A percentile compares a stretch with the other conserved stretches of the same genome.
These are phyloP conservation scores for Ictalurus punctatus DNA, from an alignment of 2,113 vertebrate species.

Conservation along the genomic window DNA sequence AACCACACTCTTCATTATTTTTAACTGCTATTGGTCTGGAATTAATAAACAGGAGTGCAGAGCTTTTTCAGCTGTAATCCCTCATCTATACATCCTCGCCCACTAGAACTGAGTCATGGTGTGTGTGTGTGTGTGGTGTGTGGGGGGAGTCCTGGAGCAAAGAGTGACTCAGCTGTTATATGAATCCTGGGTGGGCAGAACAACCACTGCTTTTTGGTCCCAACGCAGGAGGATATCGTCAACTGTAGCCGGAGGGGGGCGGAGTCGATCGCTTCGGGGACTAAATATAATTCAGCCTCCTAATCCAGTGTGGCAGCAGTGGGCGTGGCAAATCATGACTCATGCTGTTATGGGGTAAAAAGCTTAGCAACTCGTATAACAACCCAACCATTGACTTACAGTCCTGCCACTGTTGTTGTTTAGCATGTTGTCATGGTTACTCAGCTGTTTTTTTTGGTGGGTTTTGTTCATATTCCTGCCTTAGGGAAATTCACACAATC, in stretches of 20 bases:
- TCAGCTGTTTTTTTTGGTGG: background rate
- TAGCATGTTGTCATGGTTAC: constrained; percentile 12
- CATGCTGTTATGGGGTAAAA: constrained; percentile 24
- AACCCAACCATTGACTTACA: constrained; percentile 14
- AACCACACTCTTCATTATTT: background rate
- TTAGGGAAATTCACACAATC: background rate
- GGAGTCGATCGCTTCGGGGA: background rate
- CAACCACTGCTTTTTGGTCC: constrained; percentile 10
- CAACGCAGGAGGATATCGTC: constrained; percentile 26
- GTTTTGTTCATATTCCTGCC: background rate
- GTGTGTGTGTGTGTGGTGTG: constrained; percentile 21
- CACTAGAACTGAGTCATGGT: constrained; percentile 42
- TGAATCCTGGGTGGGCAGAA: constrained; percentile 23
- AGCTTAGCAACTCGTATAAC: constrained; percentile 30
- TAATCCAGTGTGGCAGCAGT: constrained; percentile 7
- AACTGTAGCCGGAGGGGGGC: background rate
- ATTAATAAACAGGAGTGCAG: constrained; percentile 12
- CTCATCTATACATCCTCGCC: constrained; percentile 24
- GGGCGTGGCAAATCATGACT: constrained; percentile 26
- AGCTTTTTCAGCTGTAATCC: constrained; percentile 21
- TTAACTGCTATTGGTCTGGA: constrained; percentile 15
- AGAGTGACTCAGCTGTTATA: constrained; percentile 51
- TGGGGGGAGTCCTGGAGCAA: constrained; percentile 20
- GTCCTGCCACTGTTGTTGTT: background rate
- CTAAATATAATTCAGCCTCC: constrained; percentile 11